phyloP scores from a whole-genome alignment of 2,797 vertebrate genomes.

The Acanthurus leucopareius region DNA sequence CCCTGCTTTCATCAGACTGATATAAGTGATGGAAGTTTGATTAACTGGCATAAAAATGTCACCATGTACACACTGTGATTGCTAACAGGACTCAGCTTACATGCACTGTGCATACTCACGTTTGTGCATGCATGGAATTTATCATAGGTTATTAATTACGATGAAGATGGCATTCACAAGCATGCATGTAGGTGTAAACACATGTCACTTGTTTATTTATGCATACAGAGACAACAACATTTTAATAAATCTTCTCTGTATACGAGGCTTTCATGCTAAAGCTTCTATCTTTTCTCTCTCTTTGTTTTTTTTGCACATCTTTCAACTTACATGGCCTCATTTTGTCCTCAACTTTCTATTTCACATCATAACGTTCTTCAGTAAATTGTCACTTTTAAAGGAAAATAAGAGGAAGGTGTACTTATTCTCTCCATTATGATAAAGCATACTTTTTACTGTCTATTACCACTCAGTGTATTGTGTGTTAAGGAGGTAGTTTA shows the following conservation, averaged over 20 bases:
- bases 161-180: slow-evolving; percentile 1
- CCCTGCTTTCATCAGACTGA: not conserved
- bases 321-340: not conserved
- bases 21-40: not conserved
- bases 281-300: not conserved
- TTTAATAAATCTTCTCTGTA: not conserved
- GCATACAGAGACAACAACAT: not conserved
- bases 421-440: too few species aligned
- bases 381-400: not conserved
- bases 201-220: slow-evolving; percentile 16
- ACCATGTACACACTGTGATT: not conserved
- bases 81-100: not conserved
- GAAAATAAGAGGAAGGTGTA: too few species aligned
- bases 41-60: not conserved
- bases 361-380: not conserved
- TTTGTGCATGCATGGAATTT: slow-evolving; percentile 20
- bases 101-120: not conserved
- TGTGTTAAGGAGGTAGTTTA: too few species aligned
- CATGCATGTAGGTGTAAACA: not conserved
- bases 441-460: too few species aligned
- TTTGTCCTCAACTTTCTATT: not conserved
- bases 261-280: not conserved
- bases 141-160: slow-evolving; percentile 16
- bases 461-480: too few species aligned
- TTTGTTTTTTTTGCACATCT: not conserved